Evolutionary conservation across 2,113 vertebrate species (phyloP).

Genomic region (Oenanthe oenanthe): DNA sequence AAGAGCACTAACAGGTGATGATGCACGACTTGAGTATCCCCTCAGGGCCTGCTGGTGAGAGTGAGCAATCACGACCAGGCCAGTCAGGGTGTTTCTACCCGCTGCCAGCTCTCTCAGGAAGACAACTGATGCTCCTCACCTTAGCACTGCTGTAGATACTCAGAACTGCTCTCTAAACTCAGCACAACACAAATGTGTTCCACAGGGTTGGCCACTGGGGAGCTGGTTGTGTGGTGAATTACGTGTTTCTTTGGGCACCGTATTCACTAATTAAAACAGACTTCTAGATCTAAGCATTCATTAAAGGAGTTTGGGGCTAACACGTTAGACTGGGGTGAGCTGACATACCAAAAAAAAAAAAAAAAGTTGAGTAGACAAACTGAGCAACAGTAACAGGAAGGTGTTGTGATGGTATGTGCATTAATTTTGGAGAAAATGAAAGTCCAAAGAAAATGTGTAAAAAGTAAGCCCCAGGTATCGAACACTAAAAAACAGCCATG

Average conservation of each 20-base stretch:
- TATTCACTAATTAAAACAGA: not conserved
- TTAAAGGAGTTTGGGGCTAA: not conserved
- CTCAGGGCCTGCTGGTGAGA: rapidly evolving
- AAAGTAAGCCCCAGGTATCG: not conserved
- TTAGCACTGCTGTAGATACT: not conserved
- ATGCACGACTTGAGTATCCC: not conserved
- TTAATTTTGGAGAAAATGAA: not conserved
- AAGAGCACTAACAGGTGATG: not conserved
- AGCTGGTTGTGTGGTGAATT: not conserved
- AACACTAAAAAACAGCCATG: not conserved
- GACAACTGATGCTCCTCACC: not conserved
- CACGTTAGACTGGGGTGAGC: not conserved
- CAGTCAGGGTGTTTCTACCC: not conserved
- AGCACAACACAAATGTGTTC: not conserved
- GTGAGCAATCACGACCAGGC: too few species aligned
- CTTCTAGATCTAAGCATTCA: not conserved
- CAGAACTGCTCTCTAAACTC: not conserved
- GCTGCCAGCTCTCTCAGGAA: not conserved
- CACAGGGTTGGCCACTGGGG: not conserved
- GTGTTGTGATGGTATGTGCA: rapidly evolving
- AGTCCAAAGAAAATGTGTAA: not conserved
- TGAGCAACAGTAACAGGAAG: not conserved
- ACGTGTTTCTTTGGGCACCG: not conserved
- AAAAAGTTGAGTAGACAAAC: not conserved
- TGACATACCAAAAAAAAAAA: not conserved